These are phyloP conservation scores for Lissocephala sabroskyi DNA, from an alignment of 2,888 invertebrate species.

Conservation along the genomic window DNA sequence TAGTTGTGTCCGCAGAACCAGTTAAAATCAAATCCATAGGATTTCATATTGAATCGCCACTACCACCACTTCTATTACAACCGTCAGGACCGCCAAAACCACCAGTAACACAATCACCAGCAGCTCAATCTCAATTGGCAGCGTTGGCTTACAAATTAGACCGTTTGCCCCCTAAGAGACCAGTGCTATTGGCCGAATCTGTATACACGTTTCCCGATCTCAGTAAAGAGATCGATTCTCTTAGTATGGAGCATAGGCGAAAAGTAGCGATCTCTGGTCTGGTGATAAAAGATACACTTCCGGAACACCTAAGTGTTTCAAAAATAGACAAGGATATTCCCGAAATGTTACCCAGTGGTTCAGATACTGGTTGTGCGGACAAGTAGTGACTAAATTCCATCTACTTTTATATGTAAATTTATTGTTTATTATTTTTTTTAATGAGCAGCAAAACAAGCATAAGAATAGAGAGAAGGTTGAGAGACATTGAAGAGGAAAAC, in stretches of 20 bases:
- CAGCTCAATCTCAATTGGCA: no score
- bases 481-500: conserved; percentile 1
- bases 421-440: conserved; percentile 1
- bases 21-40: conserved; percentile 59
- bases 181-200: not conserved
- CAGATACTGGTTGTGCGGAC: conserved; percentile 1
- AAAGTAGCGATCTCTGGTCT: not conserved
- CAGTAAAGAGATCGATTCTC: conserved; percentile 4
- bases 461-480: not conserved
- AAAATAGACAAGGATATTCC: conserved; percentile 1
- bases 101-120: not conserved
- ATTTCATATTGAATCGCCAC: conserved; percentile 44
- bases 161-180: no score
- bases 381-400: conserved; percentile 10
- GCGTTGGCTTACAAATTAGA: no score
- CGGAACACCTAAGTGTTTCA: conserved; percentile 6
- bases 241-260: conserved; percentile 4
- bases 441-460: no score
- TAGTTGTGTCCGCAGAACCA: conserved; percentile 61
- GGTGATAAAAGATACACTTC: not conserved
- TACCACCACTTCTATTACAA: not conserved
- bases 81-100: no score
- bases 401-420: not conserved
- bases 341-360: conserved; percentile 6
- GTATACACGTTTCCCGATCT: conserved; percentile 9